Percentiles rank a stretch among this genome's conserved stretches.
Conservation (phyloP, 2,113 vertebrate species). For the Zootoca vivipara region DNA sequence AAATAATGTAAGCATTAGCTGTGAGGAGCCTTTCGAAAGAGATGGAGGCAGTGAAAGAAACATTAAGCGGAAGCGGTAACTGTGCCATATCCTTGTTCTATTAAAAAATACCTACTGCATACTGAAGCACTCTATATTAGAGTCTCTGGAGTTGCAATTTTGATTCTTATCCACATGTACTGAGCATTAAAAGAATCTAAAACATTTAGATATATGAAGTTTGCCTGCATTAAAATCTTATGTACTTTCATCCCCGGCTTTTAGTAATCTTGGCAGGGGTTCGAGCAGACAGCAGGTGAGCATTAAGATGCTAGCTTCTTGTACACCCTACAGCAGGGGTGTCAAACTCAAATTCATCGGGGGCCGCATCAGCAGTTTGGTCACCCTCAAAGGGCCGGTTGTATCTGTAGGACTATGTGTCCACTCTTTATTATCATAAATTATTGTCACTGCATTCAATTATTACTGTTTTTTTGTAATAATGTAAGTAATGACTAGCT, state of each 20-base stretch:
- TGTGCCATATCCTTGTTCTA: too few species aligned
- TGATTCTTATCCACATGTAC: neutral
- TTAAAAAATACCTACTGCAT: neutral
- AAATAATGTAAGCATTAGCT: neutral
- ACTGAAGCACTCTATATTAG: neutral
- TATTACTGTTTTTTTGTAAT: too few species aligned
- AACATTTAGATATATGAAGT: neutral
- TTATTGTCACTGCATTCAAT: too few species aligned
- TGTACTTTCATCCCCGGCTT: neutral
- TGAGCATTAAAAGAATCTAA: neutral
- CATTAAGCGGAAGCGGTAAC: neutral
- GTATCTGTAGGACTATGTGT: too few species aligned
- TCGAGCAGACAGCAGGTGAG: neutral
- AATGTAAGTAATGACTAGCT: too few species aligned
- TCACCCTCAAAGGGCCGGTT: too few species aligned
- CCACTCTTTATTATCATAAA: too few species aligned
- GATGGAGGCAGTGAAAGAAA: neutral
- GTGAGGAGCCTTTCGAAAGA: neutral
- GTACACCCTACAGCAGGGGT: neutral
- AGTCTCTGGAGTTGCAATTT: neutral
- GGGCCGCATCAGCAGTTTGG: too few species aligned
- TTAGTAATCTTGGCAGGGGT: neutral
- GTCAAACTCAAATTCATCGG: too few species aligned
- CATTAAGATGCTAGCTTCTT: neutral
- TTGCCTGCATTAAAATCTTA: neutral